These are phyloP conservation scores for Dioctria linearis DNA, from an alignment of 2,888 invertebrate species.

Conservation along the genomic window DNA sequence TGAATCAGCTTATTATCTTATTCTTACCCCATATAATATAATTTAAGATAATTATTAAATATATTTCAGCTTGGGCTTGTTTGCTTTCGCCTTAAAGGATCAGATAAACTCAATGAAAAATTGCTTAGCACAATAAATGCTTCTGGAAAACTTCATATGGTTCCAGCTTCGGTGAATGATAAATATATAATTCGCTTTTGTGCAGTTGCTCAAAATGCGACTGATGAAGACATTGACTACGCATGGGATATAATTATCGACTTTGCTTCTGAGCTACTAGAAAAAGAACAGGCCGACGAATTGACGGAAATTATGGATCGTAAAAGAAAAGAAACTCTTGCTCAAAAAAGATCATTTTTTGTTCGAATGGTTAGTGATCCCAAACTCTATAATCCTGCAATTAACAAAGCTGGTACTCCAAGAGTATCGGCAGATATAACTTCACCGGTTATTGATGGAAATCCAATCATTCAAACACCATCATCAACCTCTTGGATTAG, in stretches of 20 bases:
- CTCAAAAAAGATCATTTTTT: conserved; percentile 95
- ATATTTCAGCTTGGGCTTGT: conserved; percentile 84
- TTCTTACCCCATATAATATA: neutral
- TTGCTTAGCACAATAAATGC: conserved; percentile 93
- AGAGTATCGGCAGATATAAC: conserved; percentile 68
- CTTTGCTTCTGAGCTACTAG: conserved; percentile 84
- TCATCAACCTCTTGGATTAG: conserved; percentile 84
- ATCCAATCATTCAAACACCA: conserved; percentile 69
- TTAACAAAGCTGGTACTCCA: conserved; percentile 82
- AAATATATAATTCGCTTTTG: conserved; percentile 95
- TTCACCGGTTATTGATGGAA: conserved; percentile 66
- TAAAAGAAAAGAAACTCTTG: conserved; percentile 84
- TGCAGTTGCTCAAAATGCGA: conserved; percentile 91
- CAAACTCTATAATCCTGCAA: conserved; percentile 94
- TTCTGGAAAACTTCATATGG: conserved; percentile 97
- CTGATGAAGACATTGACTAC: conserved; percentile 85
- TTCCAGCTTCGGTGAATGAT: conserved; percentile 91
- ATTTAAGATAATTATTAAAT: neutral
- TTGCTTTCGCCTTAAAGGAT: conserved; percentile 89
- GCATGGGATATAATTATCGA: conserved; percentile 90
- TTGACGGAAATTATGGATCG: conserved; percentile 82
- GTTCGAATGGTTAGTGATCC: conserved; percentile 98
- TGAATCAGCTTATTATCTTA: neutral
- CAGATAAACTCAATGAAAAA: conserved; percentile 89
- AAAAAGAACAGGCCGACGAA: conserved; percentile 78